Conservation (phyloP, 2,888 invertebrate species). For the Apodemia zela region DNA sequence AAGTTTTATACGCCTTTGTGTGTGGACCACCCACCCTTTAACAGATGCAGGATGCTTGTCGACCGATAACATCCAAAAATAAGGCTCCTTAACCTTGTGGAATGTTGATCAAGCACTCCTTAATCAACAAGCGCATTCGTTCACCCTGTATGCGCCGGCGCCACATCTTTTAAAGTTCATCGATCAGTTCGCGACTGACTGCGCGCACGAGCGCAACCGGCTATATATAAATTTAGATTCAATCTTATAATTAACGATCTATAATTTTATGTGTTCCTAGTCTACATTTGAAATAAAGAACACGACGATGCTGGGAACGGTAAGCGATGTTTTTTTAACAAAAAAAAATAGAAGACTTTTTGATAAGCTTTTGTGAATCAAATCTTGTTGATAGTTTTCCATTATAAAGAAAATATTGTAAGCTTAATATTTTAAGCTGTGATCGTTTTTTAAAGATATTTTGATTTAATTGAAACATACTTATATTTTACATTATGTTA, state of each 20-base stretch:
- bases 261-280: conserved; percentile 57
- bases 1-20: conserved; percentile 6
- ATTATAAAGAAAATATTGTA: neutral
- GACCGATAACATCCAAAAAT: conserved; percentile 57
- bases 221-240: conserved; percentile 41
- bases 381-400: neutral
- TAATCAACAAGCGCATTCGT: conserved; percentile 50
- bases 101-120: conserved; percentile 53
- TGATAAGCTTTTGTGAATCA: neutral
- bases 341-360: neutral
- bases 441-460: neutral
- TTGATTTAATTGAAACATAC: neutral
- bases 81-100: conserved; percentile 52
- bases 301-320: conserved; percentile 56
- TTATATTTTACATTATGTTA: no score
- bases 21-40: conserved; percentile 2
- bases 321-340: conserved; percentile 43
- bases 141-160: conserved; percentile 44
- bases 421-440: neutral
- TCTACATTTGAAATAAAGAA: conserved; percentile 62
- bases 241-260: conserved; percentile 36
- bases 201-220: conserved; percentile 51
- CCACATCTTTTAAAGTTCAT: conserved; percentile 54
- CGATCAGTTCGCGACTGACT: conserved; percentile 56
- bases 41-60: conserved; percentile 36